Base-by-base conservation (phyloP, 2,797 vertebrate genomes). In the Echeneis naucrates region DNA sequence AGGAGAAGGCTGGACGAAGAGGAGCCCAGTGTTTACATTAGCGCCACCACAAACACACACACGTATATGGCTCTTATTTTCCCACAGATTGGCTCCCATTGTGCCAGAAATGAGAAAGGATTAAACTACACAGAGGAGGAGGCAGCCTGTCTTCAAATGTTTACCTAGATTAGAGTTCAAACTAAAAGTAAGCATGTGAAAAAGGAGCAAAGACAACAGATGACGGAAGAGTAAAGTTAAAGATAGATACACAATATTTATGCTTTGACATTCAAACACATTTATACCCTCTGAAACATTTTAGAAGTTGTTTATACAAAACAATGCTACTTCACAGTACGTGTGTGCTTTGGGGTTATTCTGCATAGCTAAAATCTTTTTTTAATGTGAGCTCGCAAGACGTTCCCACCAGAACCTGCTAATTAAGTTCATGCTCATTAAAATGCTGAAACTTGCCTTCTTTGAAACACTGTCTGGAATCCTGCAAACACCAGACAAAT, bases 371-470 rank as follows among this genome's bases (percentile, higher is more conserved):
- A 26, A 56, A 70, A 58, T 71, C 35, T 62, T 51, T 62, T 75
- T 75, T 65, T 78, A 32, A 78, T 45, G 66, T 63, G 62, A 56
- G 66, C 61, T 74, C 21, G 42, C 45, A 64, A 72, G 72, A 44
- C 42, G 51, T 82, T 87, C 68, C 77, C 71, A 84, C 50, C 37
- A 68, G 51, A 64, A 84, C 48, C 32, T 2, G 10, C 60, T 77
- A 64, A 86, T 86, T 82, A 84, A 73, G 80, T 72, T 58, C 51
- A 65, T 69, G 59, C 82, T 86, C 71, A 84, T 87, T 88, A 85
- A 77, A 81, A 42, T 45, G 48, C 64, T 81, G 57, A 81, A 75
- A 74, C 55, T 56, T 56, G 68, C 66, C 59, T 78, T 37, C 44
- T 83, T 68, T 72, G 38, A 83, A 82, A 79, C 21, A 4, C 64